phyloP scores from a whole-genome alignment of 2,113 vertebrate species.

The Halcyon senegalensis region DNA sequence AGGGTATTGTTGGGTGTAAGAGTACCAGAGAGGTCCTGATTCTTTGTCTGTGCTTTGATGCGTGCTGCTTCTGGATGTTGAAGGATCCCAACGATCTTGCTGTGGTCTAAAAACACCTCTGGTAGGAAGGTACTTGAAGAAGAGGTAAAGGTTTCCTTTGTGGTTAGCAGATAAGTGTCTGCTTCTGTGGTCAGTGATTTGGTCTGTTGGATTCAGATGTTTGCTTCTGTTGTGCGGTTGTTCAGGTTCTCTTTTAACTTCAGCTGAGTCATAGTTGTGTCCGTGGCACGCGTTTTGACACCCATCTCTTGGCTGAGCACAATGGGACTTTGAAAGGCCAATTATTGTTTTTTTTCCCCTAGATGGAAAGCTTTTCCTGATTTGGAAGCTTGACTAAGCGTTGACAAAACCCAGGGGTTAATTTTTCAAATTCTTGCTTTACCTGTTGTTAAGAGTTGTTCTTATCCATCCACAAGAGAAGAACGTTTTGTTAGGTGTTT shows the following conservation, averaged over 20 bases:
- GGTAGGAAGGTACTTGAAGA: background rate
- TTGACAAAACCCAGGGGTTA: background rate
- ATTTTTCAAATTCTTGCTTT: background rate
- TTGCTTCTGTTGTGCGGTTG: background rate
- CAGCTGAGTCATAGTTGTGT: background rate
- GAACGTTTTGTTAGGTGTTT: background rate
- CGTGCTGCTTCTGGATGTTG: background rate
- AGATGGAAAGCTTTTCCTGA: background rate
- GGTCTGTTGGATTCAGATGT: background rate
- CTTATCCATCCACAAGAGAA: background rate
- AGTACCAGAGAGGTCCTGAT: background rate
- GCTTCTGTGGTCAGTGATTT: background rate
- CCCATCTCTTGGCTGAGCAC: background rate
- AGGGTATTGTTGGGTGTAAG: background rate
- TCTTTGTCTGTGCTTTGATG: rapidly evolving
- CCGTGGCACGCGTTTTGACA: background rate
- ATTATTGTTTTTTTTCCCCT: background rate
- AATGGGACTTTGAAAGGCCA: background rate
- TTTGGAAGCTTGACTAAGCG: background rate
- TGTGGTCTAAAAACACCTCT: background rate
- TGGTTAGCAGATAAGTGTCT: background rate
- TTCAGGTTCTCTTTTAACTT: background rate
- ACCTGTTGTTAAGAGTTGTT: background rate
- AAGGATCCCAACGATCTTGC: background rate
- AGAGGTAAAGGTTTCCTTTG: slow-evolving; percentile 33